Percentiles rank a stretch among this genome's conserved stretches.
Conservation (phyloP, 2,113 vertebrate species). For the Dolichotis patagonum region DNA sequence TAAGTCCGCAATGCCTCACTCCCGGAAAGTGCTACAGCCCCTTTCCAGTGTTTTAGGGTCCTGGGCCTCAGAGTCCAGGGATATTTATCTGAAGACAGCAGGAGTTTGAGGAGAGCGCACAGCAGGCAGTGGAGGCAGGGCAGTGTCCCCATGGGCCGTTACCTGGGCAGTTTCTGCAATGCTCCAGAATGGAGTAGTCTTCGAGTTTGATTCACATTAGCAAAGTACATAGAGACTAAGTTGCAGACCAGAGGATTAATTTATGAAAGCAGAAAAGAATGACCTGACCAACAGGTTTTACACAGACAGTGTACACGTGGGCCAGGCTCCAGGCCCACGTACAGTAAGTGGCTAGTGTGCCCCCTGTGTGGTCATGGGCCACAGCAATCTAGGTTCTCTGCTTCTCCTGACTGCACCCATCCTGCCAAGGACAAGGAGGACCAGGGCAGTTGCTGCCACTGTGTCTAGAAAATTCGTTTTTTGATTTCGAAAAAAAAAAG, state of each 20-base stretch:
- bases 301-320: not conserved
- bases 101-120: not conserved
- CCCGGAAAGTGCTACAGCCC: not conserved
- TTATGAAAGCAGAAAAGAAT: slow-evolving; percentile 4
- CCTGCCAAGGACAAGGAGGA: not conserved
- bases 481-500: slow-evolving; percentile 39
- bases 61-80: not conserved
- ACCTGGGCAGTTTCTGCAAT: not conserved
- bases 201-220: not conserved
- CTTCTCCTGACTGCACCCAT: not conserved
- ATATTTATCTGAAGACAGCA: not conserved
- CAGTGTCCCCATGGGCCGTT: not conserved
- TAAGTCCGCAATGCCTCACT: not conserved
- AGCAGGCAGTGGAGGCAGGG: not conserved
- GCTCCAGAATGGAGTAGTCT: not conserved
- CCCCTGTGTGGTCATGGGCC: too few relatives aligned
- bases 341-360: not conserved
- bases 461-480: slow-evolving; percentile 28
- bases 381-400: not conserved
- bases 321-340: not conserved
- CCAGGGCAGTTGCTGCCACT: not conserved
- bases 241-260: not conserved
- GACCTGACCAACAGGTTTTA: not conserved
- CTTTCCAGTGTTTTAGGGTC: not conserved
- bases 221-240: not conserved